Conservation (phyloP, 2,113 vertebrate species). For the Hippocampus zosterae region DNA sequence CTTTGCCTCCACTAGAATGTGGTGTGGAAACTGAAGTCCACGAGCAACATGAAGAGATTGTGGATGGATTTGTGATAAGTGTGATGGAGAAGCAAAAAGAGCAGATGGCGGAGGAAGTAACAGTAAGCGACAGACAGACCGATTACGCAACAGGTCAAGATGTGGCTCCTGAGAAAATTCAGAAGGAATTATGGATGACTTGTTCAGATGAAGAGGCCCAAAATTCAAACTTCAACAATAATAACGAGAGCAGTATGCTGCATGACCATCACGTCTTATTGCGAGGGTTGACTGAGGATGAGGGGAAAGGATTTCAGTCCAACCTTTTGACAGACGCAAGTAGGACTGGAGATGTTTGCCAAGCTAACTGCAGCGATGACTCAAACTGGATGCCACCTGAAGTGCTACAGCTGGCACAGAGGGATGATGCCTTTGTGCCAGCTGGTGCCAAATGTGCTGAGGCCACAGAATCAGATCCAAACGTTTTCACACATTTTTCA, state of each 20-base stretch:
- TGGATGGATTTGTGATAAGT: slow-evolving; percentile 17
- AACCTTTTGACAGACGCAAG: slow-evolving; percentile 15
- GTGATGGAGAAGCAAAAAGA: slow-evolving; percentile 24
- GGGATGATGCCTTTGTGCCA: slow-evolving; percentile 52
- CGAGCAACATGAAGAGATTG: slow-evolving; percentile 33
- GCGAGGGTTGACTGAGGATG: slow-evolving; percentile 16
- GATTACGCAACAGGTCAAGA: slow-evolving; percentile 47
- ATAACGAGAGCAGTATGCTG: slow-evolving; percentile 62
- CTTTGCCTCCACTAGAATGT: slow-evolving; percentile 16
- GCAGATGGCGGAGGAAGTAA: slow-evolving; percentile 32
- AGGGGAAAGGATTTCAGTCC: slow-evolving; percentile 6
- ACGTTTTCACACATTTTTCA: slow-evolving; percentile 21
- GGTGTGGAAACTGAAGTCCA: slow-evolving; percentile 44
- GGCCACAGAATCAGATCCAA: slow-evolving; percentile 38
- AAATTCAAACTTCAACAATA: slow-evolving; percentile 76
- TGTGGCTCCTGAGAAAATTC: slow-evolving; percentile 29
- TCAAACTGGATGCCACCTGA: slow-evolving; percentile 56
- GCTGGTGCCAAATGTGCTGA: slow-evolving; percentile 61
- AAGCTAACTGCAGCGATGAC: slow-evolving; percentile 24
- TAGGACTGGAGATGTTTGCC: slow-evolving; percentile 14
- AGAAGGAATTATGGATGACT: slow-evolving; percentile 55
- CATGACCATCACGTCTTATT: slow-evolving; percentile 28
- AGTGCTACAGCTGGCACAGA: slow-evolving; percentile 54
- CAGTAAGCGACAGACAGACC: slow-evolving; percentile 22
- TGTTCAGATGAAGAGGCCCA: slow-evolving; percentile 51